These are phyloP conservation scores for Zalophus californianus DNA, from an alignment of 2,797 vertebrate genomes.

Conservation along the genomic window DNA sequence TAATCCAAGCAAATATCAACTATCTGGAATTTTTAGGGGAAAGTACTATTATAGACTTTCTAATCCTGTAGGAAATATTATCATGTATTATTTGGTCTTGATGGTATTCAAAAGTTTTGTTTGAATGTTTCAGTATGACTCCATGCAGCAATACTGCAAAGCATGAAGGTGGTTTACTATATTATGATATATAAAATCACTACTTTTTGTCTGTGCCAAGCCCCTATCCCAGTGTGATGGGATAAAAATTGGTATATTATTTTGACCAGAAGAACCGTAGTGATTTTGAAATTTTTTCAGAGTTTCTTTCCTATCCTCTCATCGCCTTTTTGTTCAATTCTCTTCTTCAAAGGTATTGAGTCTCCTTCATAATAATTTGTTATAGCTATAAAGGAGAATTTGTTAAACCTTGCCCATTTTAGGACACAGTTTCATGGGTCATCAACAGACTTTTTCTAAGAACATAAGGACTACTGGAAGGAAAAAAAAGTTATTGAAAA, in stretches of 20 bases:
- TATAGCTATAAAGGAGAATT: background rate
- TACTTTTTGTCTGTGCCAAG: rapidly evolving
- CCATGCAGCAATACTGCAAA: background rate
- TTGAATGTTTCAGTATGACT: background rate
- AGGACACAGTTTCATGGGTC: background rate
- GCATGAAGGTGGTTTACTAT: background rate
- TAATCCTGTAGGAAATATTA: background rate
- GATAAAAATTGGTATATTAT: background rate
- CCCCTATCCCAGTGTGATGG: background rate
- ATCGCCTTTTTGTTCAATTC: background rate
- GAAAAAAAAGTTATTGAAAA: constrained; percentile 35
- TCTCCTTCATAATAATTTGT: background rate
- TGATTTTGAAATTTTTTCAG: constrained; percentile 1
- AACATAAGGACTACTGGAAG: background rate
- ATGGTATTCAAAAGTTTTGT: background rate
- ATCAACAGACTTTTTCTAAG: background rate
- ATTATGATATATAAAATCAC: background rate
- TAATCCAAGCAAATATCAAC: background rate
- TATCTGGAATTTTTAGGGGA: background rate
- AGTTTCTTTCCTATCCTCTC: background rate
- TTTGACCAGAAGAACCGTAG: constrained; percentile 20
- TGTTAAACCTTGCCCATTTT: background rate
- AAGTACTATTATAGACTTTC: background rate
- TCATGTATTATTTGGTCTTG: background rate
- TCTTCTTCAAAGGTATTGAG: background rate